phyloP scores from a whole-genome alignment of 92 coral and sea anemone genomes.

The Phenganax subtilis region DNA sequence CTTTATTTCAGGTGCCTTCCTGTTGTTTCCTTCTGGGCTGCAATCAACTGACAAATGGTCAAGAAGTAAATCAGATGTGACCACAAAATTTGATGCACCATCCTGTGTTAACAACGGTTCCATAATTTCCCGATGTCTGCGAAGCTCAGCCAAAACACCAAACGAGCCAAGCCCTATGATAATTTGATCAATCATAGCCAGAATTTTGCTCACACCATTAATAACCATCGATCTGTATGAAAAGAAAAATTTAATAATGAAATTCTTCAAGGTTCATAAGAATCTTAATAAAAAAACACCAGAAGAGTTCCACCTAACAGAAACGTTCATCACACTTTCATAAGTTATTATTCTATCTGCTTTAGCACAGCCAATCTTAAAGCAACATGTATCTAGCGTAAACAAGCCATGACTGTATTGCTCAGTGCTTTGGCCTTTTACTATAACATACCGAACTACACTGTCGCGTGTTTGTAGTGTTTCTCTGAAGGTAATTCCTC shows the following conservation, averaged over 20 bases:
- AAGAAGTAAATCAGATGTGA: conserved; percentile 12
- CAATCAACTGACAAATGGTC: conserved; percentile 9
- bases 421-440: background rate
- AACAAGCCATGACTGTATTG: too few species aligned
- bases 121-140: conserved; percentile 14
- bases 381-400: too few species aligned
- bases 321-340: too few species aligned
- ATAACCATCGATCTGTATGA: conserved; percentile 17
- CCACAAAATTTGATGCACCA: conserved; percentile 2
- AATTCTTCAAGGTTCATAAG: too few species aligned
- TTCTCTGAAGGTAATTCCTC: background rate
- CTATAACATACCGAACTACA: background rate
- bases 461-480: background rate
- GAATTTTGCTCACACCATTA: conserved; percentile 15
- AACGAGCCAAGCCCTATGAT: conserved; percentile 9
- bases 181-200: conserved; percentile 26
- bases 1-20: conserved; percentile 5
- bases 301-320: too few species aligned
- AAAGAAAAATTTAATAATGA: too few species aligned
- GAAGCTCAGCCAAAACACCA: conserved; percentile 21
- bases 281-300: too few species aligned
- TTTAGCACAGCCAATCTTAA: too few species aligned
- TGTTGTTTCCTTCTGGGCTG: conserved; percentile 25
- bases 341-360: too few species aligned
- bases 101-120: conserved; percentile 22